These are phyloP conservation scores for Epinephelus cyanopodus DNA, from an alignment of 2,113 vertebrate species.

Conservation along the genomic window DNA sequence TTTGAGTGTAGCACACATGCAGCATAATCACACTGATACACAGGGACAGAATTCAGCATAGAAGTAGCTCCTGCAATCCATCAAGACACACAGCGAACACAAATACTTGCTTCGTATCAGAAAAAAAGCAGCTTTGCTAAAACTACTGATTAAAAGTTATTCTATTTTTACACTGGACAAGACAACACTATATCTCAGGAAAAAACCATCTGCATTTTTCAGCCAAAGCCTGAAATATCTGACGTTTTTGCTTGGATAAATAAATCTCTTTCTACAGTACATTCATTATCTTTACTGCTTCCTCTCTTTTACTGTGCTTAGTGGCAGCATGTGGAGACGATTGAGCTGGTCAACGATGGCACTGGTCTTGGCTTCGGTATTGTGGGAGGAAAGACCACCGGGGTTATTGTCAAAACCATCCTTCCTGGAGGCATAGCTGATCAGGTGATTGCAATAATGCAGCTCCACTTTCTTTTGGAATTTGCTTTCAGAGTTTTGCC, in stretches of 20 bases:
- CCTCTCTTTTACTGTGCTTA: conserved; percentile 63
- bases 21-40: neutral
- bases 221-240: neutral
- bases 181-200: no score
- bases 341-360: conserved; percentile 95
- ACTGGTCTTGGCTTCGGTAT: conserved; percentile 96
- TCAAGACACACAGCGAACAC: neutral
- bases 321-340: conserved; percentile 94
- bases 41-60: neutral
- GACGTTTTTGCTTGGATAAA: neutral
- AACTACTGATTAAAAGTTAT: neutral
- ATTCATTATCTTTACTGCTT: neutral
- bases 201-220: neutral
- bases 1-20: neutral
- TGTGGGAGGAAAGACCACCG: conserved; percentile 93
- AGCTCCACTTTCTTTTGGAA: neutral
- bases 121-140: neutral
- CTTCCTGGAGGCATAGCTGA: conserved; percentile 94
- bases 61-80: neutral
- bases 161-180: neutral
- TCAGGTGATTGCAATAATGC: conserved; percentile 84
- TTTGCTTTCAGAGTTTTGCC: neutral
- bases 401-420: conserved; percentile 97
- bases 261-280: neutral
- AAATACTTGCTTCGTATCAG: neutral